Base-by-base conservation (phyloP, 2,888 invertebrate species). In the Ectobius pallidus region DNA sequence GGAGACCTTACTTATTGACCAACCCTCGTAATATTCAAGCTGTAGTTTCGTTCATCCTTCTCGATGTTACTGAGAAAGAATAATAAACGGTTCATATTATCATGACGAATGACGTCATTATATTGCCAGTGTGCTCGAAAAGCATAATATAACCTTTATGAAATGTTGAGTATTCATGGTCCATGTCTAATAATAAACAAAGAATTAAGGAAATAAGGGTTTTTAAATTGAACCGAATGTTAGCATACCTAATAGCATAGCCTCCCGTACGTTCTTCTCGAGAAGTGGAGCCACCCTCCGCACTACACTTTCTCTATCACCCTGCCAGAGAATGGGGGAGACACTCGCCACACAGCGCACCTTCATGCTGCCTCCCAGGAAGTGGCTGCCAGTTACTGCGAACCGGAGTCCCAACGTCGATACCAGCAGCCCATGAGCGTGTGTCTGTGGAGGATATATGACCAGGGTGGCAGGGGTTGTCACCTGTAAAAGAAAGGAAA, bases 331-430 rank as follows among this genome's bases (percentile, higher is more conserved):
- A 1, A 87, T 85, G 16, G 89, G 88, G 18, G 87, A 87, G 78
- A 89, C 84, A 74, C 86, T 86, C 32, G 89, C 88, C 71, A 88
- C 83, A 79, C 89, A 89, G 78, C 88, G 87, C 67, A 89, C 87
- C 77, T 85, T 85, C 87, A 89, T 88, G 65, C 86, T 86, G 69
- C 89, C 89, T 4, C 86, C 86, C 70, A 84, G 83, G 80, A 89
- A 89, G 79, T 89, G 88, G 18, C 85, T 83, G 67, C 84, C 83
- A 78, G 85, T 84, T 71, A 89, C 84, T 67, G 83, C 84, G 80
- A 88, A 84, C 75, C 85, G 84, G 46, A 89, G 83, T 52, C 89
- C 89, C 72, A 89, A 80, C 18, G 86, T 85, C 55, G 87, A 85
- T 72, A 88, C 87, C 78, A 88, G 83, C 78, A 89, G 82, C 52